Evolutionary conservation across 2,113 vertebrate genomes (phyloP), one percentile per base, ranked within the genome.

Genomic region (Psittacula cyanocephala): DNA sequence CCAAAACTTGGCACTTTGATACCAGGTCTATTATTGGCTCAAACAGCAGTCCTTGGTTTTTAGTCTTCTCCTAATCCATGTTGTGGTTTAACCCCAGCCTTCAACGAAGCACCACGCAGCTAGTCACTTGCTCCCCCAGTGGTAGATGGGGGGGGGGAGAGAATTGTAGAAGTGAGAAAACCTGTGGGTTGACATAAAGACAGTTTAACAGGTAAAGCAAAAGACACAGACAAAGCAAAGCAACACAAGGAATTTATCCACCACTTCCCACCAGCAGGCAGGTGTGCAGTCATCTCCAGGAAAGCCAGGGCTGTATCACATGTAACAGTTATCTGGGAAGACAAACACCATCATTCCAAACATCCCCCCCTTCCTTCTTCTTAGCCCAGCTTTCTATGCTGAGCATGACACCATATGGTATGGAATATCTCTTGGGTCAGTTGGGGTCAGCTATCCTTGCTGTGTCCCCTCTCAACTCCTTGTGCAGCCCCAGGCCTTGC

Each of bases 331-430:
- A 29, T 43, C 53, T 69, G 62, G 14, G 62, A 75, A 63, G 27
- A 55, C 24, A 75, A 75, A 47, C 3, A 11, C 17, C n/a, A 24
- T 35, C 39, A 28, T 22, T 76, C 10, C 23, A 23, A 75, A 69
- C 0, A 0, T 37, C 53, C 49, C 35, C 19, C 14, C 22, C 29
- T 86, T 52, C 37, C 24, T 43, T 23, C n/a, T 43, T 37, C 14
- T 33, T 7, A 35, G 31, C 25, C 6, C 7, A 37, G 47, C 35
- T 59, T 37, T 79, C 2, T 2, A 2, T 17, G 18, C 59, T 44
- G 63, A 43, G 25, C 8, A 37, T 11, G 53, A 33, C 53, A 31
- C 20, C 39, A 20, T 18, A 55, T 18, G 25, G 5, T 24, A 5
- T 81, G 62, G 69, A 35, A 75, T 10, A 55, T 17, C 29, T 27